phyloP scores from a whole-genome alignment of 2,113 vertebrate species.

The Ariopsis seemanni region DNA sequence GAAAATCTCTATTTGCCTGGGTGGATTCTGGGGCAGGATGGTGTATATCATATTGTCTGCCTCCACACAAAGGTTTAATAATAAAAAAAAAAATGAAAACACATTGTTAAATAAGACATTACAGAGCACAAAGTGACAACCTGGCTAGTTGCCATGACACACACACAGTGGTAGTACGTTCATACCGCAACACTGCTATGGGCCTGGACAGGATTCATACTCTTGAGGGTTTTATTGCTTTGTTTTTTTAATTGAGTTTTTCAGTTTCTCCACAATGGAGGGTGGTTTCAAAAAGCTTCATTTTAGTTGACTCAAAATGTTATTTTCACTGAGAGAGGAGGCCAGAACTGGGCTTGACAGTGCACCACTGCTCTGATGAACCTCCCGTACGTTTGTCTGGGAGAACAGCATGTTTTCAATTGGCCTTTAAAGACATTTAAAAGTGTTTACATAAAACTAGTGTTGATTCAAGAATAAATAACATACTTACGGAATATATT shows the following conservation, averaged over 20 bases:
- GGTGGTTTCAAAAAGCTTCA: background rate
- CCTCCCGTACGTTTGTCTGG: too few relatives aligned
- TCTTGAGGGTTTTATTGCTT: background rate
- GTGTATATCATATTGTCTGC: background rate
- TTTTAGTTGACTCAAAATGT: background rate
- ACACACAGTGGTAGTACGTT: background rate
- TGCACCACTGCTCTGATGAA: too few relatives aligned
- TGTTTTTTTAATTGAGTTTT: background rate
- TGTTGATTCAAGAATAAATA: too few relatives aligned
- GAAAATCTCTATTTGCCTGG: background rate
- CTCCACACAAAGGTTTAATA: background rate
- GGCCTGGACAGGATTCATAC: background rate
- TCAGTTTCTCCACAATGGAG: background rate
- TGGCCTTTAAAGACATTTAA: too few relatives aligned
- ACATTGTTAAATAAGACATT: background rate
- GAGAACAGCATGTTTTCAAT: too few relatives aligned
- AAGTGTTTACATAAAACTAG: too few relatives aligned
- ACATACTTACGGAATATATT: too few relatives aligned
- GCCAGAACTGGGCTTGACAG: background rate
- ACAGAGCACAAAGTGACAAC: background rate
- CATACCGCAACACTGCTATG: background rate
- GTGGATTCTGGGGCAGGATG: background rate
- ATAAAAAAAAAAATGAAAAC: background rate
- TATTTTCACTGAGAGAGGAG: background rate
- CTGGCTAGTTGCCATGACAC: background rate